phyloP scores from a whole-genome alignment of 2,113 vertebrate genomes.

The Actenoides hombroni region DNA sequence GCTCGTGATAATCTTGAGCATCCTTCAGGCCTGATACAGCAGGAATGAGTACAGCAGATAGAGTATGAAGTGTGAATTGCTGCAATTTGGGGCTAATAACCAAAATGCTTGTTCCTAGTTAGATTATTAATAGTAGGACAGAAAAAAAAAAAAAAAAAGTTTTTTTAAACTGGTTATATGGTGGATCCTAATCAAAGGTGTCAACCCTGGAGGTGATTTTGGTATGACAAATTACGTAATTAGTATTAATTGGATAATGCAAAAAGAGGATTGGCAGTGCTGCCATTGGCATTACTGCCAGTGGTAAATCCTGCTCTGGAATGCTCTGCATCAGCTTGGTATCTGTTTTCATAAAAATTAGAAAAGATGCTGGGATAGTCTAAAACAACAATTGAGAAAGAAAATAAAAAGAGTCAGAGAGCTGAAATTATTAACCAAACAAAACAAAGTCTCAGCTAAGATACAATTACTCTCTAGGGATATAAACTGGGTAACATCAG shows the following conservation, averaged over 20 bases:
- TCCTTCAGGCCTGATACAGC: neutral
- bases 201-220: neutral
- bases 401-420: neutral
- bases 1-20: neutral
- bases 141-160: rapidly evolving
- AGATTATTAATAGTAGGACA: neutral
- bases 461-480: neutral
- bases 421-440: neutral
- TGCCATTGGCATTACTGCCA: neutral
- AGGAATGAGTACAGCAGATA: neutral
- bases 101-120: neutral
- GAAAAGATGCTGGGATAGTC: neutral
- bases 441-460: neutral
- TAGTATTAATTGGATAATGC: neutral
- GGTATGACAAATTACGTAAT: neutral
- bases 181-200: neutral
- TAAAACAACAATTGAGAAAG: neutral
- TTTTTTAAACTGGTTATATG: neutral
- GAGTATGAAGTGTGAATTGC: neutral
- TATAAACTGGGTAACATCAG: neutral
- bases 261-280: neutral
- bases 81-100: neutral
- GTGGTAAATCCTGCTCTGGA: neutral
- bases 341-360: neutral
- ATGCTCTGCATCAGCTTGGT: neutral